Evolutionary conservation across 2,888 invertebrate species (phyloP).

Genomic region (Sphecodes monilicornis): DNA sequence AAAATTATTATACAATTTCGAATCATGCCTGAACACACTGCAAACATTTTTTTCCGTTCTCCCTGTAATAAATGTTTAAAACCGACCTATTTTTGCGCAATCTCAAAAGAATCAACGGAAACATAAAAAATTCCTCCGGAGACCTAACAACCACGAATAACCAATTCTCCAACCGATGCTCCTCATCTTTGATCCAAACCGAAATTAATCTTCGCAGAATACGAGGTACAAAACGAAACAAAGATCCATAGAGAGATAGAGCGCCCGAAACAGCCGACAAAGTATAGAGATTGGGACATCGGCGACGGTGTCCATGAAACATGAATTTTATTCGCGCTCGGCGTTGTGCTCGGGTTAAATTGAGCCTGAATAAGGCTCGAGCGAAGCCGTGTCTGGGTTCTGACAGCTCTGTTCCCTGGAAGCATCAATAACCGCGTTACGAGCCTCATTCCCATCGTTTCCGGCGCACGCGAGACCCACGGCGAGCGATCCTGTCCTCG

Average conservation of each 20-base stretch:
- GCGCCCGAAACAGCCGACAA: neutral
- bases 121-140: neutral
- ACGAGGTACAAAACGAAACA: neutral
- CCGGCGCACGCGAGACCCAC: slow-evolving; percentile 38
- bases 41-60: too few relatives aligned
- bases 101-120: too few relatives aligned
- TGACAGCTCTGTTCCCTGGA: slow-evolving; percentile 2
- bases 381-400: neutral
- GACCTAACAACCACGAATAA: too few relatives aligned
- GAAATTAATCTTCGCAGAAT: slow-evolving; percentile 23
- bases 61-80: neutral
- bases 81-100: neutral
- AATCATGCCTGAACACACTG: neutral
- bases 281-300: neutral
- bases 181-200: slow-evolving; percentile 21
- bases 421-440: slow-evolving; percentile 46
- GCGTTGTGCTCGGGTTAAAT: neutral
- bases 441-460: slow-evolving; percentile 9
- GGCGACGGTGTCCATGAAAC: slow-evolving; percentile 14
- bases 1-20: neutral
- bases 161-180: too few relatives aligned
- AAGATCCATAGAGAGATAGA: neutral
- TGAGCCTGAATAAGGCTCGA: neutral
- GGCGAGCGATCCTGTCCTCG: slow-evolving; percentile 25
- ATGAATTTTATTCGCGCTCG: slow-evolving; percentile 32